These are phyloP conservation scores for Clostera curtula DNA, from an alignment of 2,888 invertebrate species.

Conservation along the genomic window DNA sequence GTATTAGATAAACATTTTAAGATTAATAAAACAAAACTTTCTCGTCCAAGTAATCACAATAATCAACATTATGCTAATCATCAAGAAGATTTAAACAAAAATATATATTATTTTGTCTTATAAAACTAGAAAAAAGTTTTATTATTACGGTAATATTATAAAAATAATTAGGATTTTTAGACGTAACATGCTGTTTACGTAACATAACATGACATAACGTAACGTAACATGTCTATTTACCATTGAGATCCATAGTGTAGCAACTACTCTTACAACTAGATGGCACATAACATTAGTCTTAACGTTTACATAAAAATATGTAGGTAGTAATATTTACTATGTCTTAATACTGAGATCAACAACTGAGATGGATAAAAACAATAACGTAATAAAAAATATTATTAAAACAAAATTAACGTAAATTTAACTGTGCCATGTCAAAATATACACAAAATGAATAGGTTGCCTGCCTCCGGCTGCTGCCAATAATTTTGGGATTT, in stretches of 20 bases:
- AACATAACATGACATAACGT: neutral
- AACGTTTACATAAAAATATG: neutral
- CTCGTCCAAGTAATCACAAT: too few relatives aligned
- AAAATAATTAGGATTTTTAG: neutral
- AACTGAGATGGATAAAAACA: neutral
- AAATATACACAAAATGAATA: conserved; percentile 2
- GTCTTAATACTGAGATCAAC: neutral
- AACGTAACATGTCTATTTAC: neutral
- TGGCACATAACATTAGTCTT: neutral
- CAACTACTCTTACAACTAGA: neutral
- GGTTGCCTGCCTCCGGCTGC: conserved; percentile 3
- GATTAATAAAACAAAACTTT: too few relatives aligned
- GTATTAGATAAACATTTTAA: too few relatives aligned
- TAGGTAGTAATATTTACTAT: neutral
- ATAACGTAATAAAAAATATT: neutral
- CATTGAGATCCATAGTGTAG: neutral
- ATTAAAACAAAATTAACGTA: conserved; percentile 1
- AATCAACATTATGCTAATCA: too few relatives aligned
- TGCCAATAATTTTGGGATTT: conserved; percentile 2
- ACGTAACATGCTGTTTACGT: neutral
- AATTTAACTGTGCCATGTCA: conserved; percentile 2
- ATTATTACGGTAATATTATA: too few relatives aligned
- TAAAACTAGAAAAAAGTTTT: too few relatives aligned
- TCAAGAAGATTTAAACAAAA: too few relatives aligned
- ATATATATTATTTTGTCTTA: too few relatives aligned